Conservation (phyloP, 2,888 invertebrate species). For the Sycophila texana region DNA sequence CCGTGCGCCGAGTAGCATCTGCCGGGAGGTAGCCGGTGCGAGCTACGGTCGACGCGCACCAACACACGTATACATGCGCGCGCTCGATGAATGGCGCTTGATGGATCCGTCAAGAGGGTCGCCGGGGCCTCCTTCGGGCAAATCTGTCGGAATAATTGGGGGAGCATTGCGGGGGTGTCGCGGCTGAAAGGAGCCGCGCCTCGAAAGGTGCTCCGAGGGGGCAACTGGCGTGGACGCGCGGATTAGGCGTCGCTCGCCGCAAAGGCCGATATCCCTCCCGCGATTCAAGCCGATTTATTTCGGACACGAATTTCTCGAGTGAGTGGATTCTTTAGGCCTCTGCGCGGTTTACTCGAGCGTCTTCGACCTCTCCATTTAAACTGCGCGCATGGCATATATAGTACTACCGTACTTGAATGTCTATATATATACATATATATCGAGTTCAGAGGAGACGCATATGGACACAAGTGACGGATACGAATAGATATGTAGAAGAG, state of each 20-base stretch:
- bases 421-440: too few relatives aligned
- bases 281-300: background rate
- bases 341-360: too few relatives aligned
- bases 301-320: background rate
- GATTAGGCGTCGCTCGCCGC: background rate
- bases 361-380: too few relatives aligned
- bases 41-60: background rate
- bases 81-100: conserved; percentile 18
- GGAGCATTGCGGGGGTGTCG: conserved; percentile 31
- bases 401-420: too few relatives aligned
- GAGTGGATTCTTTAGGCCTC: too few relatives aligned
- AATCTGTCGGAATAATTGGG: conserved; percentile 66
- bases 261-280: too few relatives aligned
- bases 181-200: conserved; percentile 3
- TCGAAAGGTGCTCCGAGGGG: conserved; percentile 34
- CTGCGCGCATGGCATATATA: too few relatives aligned
- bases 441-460: too few relatives aligned
- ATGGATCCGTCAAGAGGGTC: conserved; percentile 61
- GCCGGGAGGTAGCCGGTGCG: background rate
- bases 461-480: too few relatives aligned
- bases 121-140: background rate
- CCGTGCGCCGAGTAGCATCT: background rate
- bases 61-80: background rate
- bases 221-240: conserved; percentile 60
- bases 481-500: too few relatives aligned